Conservation (phyloP, 2,797 vertebrate species). For the Halcyon badia region DNA sequence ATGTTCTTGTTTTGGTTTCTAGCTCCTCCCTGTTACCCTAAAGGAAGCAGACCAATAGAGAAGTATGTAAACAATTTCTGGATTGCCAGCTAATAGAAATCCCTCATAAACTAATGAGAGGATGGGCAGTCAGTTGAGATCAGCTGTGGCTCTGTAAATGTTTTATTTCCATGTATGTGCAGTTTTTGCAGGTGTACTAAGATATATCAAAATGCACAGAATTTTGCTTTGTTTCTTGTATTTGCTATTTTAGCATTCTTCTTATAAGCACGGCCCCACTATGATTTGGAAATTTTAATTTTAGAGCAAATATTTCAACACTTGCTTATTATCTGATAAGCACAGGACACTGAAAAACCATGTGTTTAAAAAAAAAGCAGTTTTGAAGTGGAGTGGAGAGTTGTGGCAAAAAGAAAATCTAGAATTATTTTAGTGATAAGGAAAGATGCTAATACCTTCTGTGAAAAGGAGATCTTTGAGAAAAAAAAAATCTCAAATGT, state of each 20-base stretch:
- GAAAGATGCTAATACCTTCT: neutral
- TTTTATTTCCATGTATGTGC: rapidly evolving
- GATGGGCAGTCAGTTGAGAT: neutral
- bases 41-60: neutral
- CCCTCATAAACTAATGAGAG: neutral
- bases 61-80: neutral
- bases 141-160: neutral
- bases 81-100: neutral
- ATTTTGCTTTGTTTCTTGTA: neutral
- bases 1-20: neutral
- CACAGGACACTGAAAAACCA: neutral
- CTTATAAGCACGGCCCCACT: neutral
- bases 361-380: neutral
- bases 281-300: neutral
- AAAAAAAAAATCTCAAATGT: neutral
- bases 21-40: neutral
- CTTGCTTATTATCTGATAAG: neutral
- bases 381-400: neutral
- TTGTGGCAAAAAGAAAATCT: neutral
- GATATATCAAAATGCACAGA: neutral
- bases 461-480: neutral
- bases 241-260: neutral
- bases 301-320: neutral
- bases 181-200: neutral
- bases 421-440: neutral